A percentile compares a stretch with the other conserved stretches of the same genome.
These are phyloP conservation scores for Momotus momota DNA, from an alignment of 2,797 vertebrate species.

Conservation along the genomic window DNA sequence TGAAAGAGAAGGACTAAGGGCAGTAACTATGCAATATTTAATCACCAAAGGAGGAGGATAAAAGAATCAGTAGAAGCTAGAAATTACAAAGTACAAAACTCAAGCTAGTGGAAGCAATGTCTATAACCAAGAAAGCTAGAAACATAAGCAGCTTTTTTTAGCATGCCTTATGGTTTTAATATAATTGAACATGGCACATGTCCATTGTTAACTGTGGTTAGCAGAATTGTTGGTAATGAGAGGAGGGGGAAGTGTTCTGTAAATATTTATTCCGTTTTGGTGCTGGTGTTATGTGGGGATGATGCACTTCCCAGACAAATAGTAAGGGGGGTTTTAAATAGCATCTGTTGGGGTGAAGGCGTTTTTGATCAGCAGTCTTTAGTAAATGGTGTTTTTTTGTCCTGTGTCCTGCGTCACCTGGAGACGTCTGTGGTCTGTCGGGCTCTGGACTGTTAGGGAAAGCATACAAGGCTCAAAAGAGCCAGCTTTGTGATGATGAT, in stretches of 20 bases:
- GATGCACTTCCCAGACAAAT: constrained; percentile 33
- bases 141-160: constrained; percentile 36
- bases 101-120: constrained; percentile 24
- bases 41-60: not conserved
- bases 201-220: constrained; percentile 50
- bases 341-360: not conserved
- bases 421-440: not conserved
- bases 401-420: not conserved
- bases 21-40: not conserved
- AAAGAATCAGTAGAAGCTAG: not conserved
- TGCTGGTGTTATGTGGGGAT: constrained; percentile 25
- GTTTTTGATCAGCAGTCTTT: not conserved
- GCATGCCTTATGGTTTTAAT: constrained; percentile 43
- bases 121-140: not conserved
- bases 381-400: not conserved
- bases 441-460: not conserved
- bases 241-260: constrained; percentile 56
- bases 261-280: constrained; percentile 61
- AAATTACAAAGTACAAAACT: constrained; percentile 2
- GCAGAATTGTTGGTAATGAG: constrained; percentile 55
- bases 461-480: not conserved
- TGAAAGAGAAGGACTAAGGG: not conserved
- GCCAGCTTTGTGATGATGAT: not conserved
- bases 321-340: constrained; percentile 8
- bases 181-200: constrained; percentile 50